These are phyloP conservation scores for Microctenopoma stevenorrisi DNA, from an alignment of 2,797 vertebrate genomes.

Conservation along the genomic window DNA sequence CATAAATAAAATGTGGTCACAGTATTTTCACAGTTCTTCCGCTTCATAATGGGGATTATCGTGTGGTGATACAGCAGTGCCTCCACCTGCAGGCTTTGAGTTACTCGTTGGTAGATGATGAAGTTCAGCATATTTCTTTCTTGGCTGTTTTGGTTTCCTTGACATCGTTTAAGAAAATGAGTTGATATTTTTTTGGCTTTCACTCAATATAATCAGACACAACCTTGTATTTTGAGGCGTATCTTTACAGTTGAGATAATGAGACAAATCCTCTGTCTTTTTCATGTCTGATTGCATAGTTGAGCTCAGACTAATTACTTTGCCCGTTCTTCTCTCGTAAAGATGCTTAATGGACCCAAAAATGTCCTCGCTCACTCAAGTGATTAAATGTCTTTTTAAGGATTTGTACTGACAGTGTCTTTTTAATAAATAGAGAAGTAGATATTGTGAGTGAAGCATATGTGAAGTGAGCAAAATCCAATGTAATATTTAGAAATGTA, in stretches of 20 bases:
- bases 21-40: background rate
- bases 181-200: background rate
- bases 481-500: conserved; percentile 15
- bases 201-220: background rate
- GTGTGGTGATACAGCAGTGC: no score
- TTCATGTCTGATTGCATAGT: conserved; percentile 21
- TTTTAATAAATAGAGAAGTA: background rate
- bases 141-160: background rate
- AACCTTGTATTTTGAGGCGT: conserved; percentile 7
- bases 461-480: background rate
- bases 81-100: background rate
- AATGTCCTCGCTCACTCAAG: conserved; percentile 16
- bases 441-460: background rate
- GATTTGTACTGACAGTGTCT: background rate
- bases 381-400: conserved; percentile 17
- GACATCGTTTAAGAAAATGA: background rate
- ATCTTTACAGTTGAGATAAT: conserved; percentile 19
- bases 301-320: conserved; percentile 35
- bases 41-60: background rate
- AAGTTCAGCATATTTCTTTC: background rate
- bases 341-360: conserved; percentile 25
- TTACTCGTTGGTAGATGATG: background rate
- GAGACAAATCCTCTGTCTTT: conserved; percentile 7
- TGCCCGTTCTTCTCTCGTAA: conserved; percentile 17
- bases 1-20: background rate